Evolutionary conservation across 2,113 vertebrate genomes (phyloP), one percentile per base, ranked within the genome.

Genomic region (Thalassoma bifasciatum): DNA sequence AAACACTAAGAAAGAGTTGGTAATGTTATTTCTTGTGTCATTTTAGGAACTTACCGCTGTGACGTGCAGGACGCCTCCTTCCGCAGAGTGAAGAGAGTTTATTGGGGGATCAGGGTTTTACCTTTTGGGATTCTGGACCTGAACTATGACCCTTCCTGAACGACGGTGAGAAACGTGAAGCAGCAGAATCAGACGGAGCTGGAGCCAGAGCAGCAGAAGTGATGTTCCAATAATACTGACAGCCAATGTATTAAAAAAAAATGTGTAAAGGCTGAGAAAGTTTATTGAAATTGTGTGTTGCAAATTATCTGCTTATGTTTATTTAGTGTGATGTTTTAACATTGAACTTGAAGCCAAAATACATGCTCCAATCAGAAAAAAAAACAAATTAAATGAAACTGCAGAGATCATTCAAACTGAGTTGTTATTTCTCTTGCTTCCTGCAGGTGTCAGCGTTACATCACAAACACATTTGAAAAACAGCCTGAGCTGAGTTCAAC

Each of bases 41-140:
- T 51, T 34, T 19, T 94, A n/a, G 97, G 98, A 0, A 98, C 98
- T 0, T 98, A 98, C 17, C 81, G 93, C 0, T 98, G 97, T 8
- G 95, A 96, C 0, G 94, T 98, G 64, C 94, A 91, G 75, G 77
- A 91, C 38, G 5, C 78, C 0, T 80, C 40, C 67, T 89, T 80
- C 1, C 92, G 13, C 9, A 22, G 92, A 11, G 71, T 97, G 66
- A 96, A 98, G 91, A 94, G 93, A 63, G 50, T 92, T 46, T 96
- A 95, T 78, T 96, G 95, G 82, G 97, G 95, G 2, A 52, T 99
- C 68, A 94, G 92, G 12, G n/a, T n/a, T n/a, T n/a, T n/a, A n/a
- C n/a, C n/a, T n/a, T 6, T 3, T 0, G 17, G 67, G 0, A 50
- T 95, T 21, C 72, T 96, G 22, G 80, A 90, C 7, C 90, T 99